Evolutionary conservation across 2,113 vertebrate species (phyloP).

Genomic region (Deroptyus accipitrinus): DNA sequence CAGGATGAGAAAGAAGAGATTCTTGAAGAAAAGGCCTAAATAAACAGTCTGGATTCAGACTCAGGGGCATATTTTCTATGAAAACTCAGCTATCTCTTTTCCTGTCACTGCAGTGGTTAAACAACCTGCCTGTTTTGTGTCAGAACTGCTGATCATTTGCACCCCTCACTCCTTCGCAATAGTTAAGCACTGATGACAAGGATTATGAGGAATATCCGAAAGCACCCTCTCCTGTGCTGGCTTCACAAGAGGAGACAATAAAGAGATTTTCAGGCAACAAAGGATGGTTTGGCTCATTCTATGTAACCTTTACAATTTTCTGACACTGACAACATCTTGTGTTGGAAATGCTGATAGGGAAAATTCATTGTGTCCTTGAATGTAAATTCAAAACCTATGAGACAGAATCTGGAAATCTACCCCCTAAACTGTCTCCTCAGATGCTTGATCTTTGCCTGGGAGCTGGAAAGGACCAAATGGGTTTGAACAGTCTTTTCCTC

Average conservation of each 20-base stretch:
- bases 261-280: not conserved
- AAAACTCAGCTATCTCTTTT: not conserved
- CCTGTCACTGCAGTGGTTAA: not conserved
- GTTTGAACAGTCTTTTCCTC: not conserved
- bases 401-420: not conserved
- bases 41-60: not conserved
- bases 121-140: not conserved
- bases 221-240: not conserved
- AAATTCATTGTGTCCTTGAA: not conserved
- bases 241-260: not conserved
- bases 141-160: not conserved
- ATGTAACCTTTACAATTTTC: not conserved
- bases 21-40: not conserved
- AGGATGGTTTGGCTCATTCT: not conserved
- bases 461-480: not conserved
- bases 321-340: not conserved
- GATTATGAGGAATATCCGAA: not conserved
- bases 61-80: not conserved
- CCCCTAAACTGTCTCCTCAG: not conserved
- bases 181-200: not conserved
- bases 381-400: not conserved
- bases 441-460: not conserved
- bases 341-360: not conserved
- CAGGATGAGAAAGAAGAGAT: not conserved
- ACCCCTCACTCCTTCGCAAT: not conserved